A percentile compares a stretch with the other conserved stretches of the same genome.
These are phyloP conservation scores for Xiphophorus maculatus DNA, from an alignment of 2,113 vertebrate species.

Conservation along the genomic window DNA sequence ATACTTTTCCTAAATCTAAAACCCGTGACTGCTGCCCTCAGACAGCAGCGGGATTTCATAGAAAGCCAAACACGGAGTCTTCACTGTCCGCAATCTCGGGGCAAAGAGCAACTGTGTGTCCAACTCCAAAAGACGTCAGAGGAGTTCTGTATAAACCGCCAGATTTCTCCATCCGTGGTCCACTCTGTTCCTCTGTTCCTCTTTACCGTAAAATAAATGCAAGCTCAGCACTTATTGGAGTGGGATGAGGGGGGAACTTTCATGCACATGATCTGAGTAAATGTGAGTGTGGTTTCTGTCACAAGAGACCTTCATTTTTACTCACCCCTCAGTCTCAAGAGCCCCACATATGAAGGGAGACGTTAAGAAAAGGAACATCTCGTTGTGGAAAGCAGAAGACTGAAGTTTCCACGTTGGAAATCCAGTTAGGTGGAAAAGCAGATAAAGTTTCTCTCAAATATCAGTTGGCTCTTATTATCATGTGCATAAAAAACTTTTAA, in stretches of 20 bases:
- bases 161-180: conserved; percentile 32
- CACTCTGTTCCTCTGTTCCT: conserved; percentile 40
- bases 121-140: neutral
- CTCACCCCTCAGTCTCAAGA: neutral
- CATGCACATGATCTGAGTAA: neutral
- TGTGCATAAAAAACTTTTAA: neutral
- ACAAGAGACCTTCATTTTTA: conserved; percentile 1
- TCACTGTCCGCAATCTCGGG: neutral
- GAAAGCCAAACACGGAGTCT: neutral
- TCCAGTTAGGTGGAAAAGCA: neutral
- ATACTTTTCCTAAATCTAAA: no score
- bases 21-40: neutral
- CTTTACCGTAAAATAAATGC: conserved; percentile 29
- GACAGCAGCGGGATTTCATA: neutral
- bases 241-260: neutral
- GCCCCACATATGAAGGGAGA: neutral
- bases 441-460: neutral
- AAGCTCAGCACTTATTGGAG: conserved; percentile 40
- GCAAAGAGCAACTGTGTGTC: neutral
- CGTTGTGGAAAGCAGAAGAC: neutral
- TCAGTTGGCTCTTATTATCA: neutral
- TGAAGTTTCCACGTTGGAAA: conserved; percentile 2
- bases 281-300: conserved; percentile 7
- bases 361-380: neutral
- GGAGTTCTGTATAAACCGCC: neutral